phyloP scores from a whole-genome alignment of 2,888 invertebrate species.

The Mesorhabditis spiculigera region DNA sequence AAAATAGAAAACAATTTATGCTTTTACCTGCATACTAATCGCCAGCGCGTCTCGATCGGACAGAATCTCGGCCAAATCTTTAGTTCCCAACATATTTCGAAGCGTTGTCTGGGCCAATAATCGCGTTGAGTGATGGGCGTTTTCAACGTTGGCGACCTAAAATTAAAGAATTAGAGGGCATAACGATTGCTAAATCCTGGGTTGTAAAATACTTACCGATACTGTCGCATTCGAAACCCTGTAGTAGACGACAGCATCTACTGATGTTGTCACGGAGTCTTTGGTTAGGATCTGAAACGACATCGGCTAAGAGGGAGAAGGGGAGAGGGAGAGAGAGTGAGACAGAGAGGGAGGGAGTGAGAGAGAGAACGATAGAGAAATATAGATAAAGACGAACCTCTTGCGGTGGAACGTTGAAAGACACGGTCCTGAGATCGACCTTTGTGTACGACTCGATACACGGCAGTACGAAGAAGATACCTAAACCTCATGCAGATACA shows the following conservation, averaged over 20 bases:
- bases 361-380: neutral
- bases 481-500: conserved; percentile 12
- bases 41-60: conserved; percentile 92
- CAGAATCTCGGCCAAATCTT: conserved; percentile 90
- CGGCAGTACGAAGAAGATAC: conserved; percentile 67
- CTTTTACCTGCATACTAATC: conserved; percentile 76
- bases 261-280: conserved; percentile 93
- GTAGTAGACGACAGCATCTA: conserved; percentile 74
- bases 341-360: neutral
- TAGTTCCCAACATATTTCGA: conserved; percentile 87
- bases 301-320: neutral
- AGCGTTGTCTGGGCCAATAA: conserved; percentile 62
- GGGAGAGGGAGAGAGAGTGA: no score
- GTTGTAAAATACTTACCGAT: conserved; percentile 62
- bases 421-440: conserved; percentile 87
- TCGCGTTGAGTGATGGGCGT: conserved; percentile 64
- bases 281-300: conserved; percentile 81
- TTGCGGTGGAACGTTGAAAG: conserved; percentile 94
- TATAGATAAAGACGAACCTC: conserved; percentile 69
- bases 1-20: neutral
- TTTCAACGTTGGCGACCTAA: conserved; percentile 89
- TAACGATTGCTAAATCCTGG: no score
- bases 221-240: conserved; percentile 88
- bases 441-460: conserved; percentile 84
- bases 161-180: neutral